Conservation (phyloP, 2,888 invertebrate genomes). For the Flexamia atlantica region DNA sequence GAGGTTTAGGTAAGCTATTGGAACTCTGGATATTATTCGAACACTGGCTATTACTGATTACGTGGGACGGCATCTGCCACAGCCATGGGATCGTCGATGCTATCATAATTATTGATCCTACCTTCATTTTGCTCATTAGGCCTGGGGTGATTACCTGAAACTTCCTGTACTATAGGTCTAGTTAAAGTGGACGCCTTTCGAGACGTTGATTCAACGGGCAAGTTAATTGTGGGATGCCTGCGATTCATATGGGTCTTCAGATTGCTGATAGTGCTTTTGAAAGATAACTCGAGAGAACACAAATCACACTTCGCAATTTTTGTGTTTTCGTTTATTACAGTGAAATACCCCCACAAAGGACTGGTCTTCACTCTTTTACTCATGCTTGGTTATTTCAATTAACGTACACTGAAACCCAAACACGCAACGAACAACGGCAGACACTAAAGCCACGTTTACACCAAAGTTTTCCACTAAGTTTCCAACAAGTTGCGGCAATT, state of each 20-base stretch:
- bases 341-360: constrained; percentile 34
- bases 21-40: too few species aligned
- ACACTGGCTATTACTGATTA: too few species aligned
- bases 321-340: not conserved
- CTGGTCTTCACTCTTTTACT: constrained; percentile 38
- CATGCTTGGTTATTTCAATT: too few species aligned
- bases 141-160: not conserved
- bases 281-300: constrained; percentile 13
- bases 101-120: not conserved
- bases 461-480: too few species aligned
- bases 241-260: constrained; percentile 41
- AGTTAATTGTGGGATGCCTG: constrained; percentile 47
- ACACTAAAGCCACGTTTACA: too few species aligned
- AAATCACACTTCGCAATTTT: constrained; percentile 52
- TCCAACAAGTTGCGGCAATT: too few species aligned
- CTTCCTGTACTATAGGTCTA: too few species aligned
- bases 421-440: too few species aligned
- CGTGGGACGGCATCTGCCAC: not conserved
- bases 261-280: constrained; percentile 19
- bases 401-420: too few species aligned
- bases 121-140: not conserved
- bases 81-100: not conserved
- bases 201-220: not conserved
- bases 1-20: too few species aligned
- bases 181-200: not conserved